Base-by-base conservation (phyloP, 2,113 vertebrate species). In the Oceanodroma tethys region DNA sequence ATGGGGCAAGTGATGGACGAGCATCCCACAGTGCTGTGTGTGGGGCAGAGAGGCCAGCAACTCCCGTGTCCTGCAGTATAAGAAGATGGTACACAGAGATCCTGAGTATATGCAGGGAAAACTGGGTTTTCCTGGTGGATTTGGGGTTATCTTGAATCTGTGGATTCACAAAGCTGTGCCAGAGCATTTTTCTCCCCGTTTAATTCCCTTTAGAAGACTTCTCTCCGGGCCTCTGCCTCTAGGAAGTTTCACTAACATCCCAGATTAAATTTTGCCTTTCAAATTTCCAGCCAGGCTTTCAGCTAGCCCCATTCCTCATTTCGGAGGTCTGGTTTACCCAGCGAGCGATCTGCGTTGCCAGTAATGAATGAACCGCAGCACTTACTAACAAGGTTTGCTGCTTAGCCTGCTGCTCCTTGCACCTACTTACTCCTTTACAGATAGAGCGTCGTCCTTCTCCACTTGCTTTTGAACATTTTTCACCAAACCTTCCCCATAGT, bases 351-450 rank as follows among this genome's bases (percentile, higher is more conserved):
- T 53, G 16, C 2, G 6, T 68, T 96, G 71, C 65, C 48, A 52
- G 60, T 63, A 90, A 59, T 3, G 4, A 88, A 62, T 70, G 88
- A 93, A 92, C 29, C 12, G 4, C 74, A 74, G 79, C 72, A 36
- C 43, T 67, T 84, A n/a, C 47, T 81, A 79, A 82, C 50, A 48
- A 87, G 62, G 14, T 68, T 85, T 72, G 42, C 65, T 66, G 50
- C 48, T 91, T 32, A 83, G 47, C 56, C 83, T 71, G 55, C 68
- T 91, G 52, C 56, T 86, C 71, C 42, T 30, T 45, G 56, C 53
- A 86, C 43, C 66, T 55, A 98, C 98, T 98, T 86, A 99, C 99
- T 98, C 98, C 95, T 99, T 99, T 26, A 98, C 68, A 12, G 93
- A 4, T 9, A 98, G 18, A 32, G 68, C 10, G 47, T 96, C 94